A percentile compares a stretch with the other conserved stretches of the same genome.
Conservation (phyloP, 1,140 invertebrate genomes). For the Aethina tumida region DNA sequence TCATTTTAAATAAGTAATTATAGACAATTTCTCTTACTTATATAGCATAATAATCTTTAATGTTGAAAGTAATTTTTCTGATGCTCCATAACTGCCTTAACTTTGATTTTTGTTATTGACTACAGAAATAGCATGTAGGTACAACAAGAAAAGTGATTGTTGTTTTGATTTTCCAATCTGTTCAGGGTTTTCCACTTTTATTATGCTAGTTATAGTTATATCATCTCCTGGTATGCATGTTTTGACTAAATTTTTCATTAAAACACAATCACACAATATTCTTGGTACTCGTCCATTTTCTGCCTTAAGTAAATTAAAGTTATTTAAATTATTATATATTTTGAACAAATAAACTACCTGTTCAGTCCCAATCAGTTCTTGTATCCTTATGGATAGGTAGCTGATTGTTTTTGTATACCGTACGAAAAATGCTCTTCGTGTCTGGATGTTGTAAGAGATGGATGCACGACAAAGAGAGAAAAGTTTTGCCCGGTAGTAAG, state of each 20-base stretch:
- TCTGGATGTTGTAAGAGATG: too few species aligned
- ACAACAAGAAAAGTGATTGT: conserved; percentile 53
- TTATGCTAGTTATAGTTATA: conserved; percentile 76
- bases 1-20: too few species aligned
- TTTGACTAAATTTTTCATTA: conserved; percentile 77
- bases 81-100: conserved; percentile 36
- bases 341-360: conserved; percentile 31
- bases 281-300: conserved; percentile 68
- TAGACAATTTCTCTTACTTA: conserved; percentile 47
- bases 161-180: conserved; percentile 37
- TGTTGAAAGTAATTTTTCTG: conserved; percentile 46
- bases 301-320: conserved; percentile 33
- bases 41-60: conserved; percentile 60
- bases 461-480: too few species aligned
- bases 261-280: conserved; percentile 76
- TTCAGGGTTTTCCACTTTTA: too few species aligned
- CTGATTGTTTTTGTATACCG: conserved; percentile 58
- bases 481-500: too few species aligned
- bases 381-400: conserved; percentile 67
- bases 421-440: too few species aligned
- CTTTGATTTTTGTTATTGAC: conserved; percentile 52
- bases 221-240: conserved; percentile 79
- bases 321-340: conserved; percentile 9
- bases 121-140: conserved; percentile 66
- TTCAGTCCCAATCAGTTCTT: conserved; percentile 57